phyloP scores from a whole-genome alignment of 2,113 vertebrate species.

The Stomatorhinus ivindoensis region DNA sequence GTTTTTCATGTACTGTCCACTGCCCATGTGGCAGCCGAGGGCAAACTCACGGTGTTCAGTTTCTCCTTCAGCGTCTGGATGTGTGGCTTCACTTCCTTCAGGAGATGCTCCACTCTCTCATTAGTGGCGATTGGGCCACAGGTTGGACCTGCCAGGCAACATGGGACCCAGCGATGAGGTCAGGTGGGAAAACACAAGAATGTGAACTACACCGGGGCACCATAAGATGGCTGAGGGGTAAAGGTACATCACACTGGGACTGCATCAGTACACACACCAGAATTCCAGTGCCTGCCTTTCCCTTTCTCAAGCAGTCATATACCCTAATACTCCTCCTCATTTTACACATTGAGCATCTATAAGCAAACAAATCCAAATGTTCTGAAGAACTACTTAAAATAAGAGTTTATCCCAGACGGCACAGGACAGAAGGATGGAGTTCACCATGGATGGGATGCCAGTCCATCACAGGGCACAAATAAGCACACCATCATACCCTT shows the following conservation, averaged over 20 bases:
- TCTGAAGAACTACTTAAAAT: neutral
- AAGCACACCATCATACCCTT: neutral
- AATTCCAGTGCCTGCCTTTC: neutral
- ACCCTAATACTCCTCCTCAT: neutral
- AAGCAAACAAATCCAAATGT: neutral
- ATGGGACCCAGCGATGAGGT: neutral
- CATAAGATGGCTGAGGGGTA: neutral
- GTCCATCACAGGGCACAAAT: neutral
- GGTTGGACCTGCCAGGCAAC: slow-evolving; percentile 58
- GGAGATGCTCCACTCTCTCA: slow-evolving; percentile 64
- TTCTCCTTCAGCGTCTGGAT: slow-evolving; percentile 78
- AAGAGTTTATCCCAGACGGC: neutral
- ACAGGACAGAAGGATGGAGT: neutral
- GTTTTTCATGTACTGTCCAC: neutral
- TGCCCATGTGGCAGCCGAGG: neutral
- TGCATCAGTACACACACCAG: neutral
- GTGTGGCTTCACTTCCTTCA: slow-evolving; percentile 67
- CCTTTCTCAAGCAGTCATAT: neutral
- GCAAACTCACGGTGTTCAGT: slow-evolving; percentile 67
- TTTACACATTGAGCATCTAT: neutral
- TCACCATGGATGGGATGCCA: neutral
- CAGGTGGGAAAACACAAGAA: neutral
- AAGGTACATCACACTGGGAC: neutral
- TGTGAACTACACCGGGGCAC: neutral
- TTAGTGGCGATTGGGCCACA: slow-evolving; percentile 78